Base-by-base conservation (phyloP, 2,797 vertebrate genomes). In the Anguilla marmorata region DNA sequence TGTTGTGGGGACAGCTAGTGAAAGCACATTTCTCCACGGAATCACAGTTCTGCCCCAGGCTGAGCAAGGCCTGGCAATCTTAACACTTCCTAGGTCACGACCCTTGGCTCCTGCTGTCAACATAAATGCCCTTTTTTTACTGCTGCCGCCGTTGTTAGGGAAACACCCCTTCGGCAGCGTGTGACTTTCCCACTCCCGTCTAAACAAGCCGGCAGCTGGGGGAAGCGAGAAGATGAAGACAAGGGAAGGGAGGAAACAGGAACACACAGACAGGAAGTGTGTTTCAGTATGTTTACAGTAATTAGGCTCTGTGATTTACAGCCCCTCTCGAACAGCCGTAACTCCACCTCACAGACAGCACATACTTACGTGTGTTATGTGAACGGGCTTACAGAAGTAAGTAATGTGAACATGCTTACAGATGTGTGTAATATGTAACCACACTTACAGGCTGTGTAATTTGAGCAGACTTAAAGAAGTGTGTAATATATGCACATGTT, bases 41-140 rank as follows among this genome's bases (percentile, higher is more conserved):
- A 90, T 86, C 85, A 85, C 85, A 27, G 60, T 83, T 76, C 5
- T 80, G 91, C 69, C 69, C 37, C 54, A 14, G 88, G 90, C 91
- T 90, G 87, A 88, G 91, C 92, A 89, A 84, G 60, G 74, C 89
- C 88, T 48, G 83, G 90, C 88, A 45, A 93, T 89, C 90, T 88
- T 91, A 89, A 88, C 54, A 80, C 54, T 86, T 85, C 86, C 41
- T 85, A 89, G 91, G 92, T 92, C 80, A 56, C 82, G 88, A 91
- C 89, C 86, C 90, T 89, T 89, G 90, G 88, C 85, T 89, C 87
- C 69, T 12, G 82, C 91, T 30, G 74, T 41, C 56, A 33, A 86
- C 82, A 41, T 60, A 85, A 89, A 88, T 91, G 72, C 52, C 50
- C 54, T 72, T 85, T 19, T 63, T 41, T 52, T 52, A 52, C 72